Evolutionary conservation across 2,888 invertebrate genomes (phyloP).

Genomic region (Teleogryllus oceanicus): DNA sequence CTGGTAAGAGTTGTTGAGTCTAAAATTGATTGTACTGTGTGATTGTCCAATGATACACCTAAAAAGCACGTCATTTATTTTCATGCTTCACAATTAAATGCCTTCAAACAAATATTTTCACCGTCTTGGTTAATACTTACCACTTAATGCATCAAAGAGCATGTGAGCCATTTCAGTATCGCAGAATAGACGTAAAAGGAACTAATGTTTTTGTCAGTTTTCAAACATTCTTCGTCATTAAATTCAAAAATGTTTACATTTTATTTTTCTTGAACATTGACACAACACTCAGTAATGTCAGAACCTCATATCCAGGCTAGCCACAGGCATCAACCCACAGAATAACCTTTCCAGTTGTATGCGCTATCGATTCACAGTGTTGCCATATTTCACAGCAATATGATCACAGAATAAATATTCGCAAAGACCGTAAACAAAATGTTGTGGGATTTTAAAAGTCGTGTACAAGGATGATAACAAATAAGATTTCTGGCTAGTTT

Average conservation of each 20-base stretch:
- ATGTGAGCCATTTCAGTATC: conserved; percentile 25
- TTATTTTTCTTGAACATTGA: neutral
- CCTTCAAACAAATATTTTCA: neutral
- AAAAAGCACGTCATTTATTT: conserved; percentile 4
- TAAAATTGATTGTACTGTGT: conserved; percentile 36
- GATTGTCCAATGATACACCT: conserved; percentile 36
- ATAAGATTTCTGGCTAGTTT: neutral
- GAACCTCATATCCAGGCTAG: neutral
- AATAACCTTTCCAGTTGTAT: neutral
- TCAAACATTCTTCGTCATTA: conserved; percentile 11
- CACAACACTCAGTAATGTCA: neutral
- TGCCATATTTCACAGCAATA: neutral
- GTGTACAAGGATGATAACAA: too few species aligned
- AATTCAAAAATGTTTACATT: neutral
- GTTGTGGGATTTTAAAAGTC: too few species aligned
- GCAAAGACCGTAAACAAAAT: neutral
- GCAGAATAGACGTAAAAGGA: conserved; percentile 20
- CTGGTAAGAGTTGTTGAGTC: conserved; percentile 31
- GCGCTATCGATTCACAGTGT: conserved; percentile 11
- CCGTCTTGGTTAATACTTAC: conserved; percentile 20
- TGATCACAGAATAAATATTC: neutral
- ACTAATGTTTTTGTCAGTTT: neutral
- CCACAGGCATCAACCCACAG: neutral
- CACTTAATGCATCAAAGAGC: conserved; percentile 26
- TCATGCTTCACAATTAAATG: neutral